Evolutionary conservation across 2,888 invertebrate species (phyloP), one percentile per base, ranked within the genome.

Genomic region (Geotrupes spiniger): DNA sequence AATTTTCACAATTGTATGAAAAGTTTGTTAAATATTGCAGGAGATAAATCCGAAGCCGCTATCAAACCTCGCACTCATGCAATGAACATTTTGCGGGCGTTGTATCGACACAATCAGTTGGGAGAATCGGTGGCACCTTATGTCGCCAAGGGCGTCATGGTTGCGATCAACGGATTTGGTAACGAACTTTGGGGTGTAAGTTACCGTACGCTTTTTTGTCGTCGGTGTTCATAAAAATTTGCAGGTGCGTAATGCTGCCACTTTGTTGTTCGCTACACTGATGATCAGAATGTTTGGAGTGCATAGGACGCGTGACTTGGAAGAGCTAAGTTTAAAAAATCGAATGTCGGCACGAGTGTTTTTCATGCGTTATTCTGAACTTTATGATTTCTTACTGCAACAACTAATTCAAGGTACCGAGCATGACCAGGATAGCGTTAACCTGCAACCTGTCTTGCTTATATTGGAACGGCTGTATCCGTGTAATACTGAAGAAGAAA

Each of bases 251-350:
- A 97, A 96, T 72, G 85, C 92, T 0, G 85, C 92, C 0, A 91
- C 92, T 0, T 73, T 96, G 44, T 73, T 96, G 42, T 88, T 92
- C 67, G 84, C 90, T 51, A 82, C 93, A 2, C 76, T 97, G 26
- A 82, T 92, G 64, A 85, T 84, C 36, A 79, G 95, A 54, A 84
- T 92, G 56, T 95, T 97, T 76, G 96, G 96, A 1, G 93, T 92
- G 12, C 79, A 80, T 61, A 76, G 87, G 43, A 78, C 79, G 0
- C 77, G 79, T 33, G 79, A 80, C 62, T 71, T 74, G 4, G 78
- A 80, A n/a, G 74, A 76, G 48, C 68, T 85, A 21, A 78, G 78
- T 48, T 72, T 78, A 10, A 78, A 85, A 39, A 86, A 87, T 71
- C 79, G 78, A 60, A 83, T 89, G 82, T 84, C 87, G 16, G 87